phyloP scores from a whole-genome alignment of 2,113 vertebrate species.

The Lepisosteus osseus region DNA sequence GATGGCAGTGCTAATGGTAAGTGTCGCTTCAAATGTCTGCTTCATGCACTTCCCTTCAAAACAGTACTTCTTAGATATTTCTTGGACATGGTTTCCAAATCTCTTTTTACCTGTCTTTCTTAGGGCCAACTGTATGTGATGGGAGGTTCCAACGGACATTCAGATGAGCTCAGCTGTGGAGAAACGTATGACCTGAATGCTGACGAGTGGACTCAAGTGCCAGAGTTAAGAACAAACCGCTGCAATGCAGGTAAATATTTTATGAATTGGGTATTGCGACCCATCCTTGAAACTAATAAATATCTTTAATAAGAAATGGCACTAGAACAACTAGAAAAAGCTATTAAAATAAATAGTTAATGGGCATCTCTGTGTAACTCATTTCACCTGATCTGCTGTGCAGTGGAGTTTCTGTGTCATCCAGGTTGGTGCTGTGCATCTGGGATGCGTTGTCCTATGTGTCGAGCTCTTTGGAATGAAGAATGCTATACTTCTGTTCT shows the following conservation, averaged over 20 bases:
- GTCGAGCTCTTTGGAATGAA: no score
- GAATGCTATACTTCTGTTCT: no score
- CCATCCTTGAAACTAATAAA: no score
- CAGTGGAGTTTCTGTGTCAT: no score
- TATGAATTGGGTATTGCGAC: no score
- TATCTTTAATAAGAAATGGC: no score
- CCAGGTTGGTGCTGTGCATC: no score
- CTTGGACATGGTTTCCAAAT: background rate
- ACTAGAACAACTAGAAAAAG: no score
- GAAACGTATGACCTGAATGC: constrained; percentile 86
- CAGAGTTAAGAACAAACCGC: constrained; percentile 91
- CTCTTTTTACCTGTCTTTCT: background rate
- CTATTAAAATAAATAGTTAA: no score
- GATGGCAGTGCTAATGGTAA: constrained; percentile 94
- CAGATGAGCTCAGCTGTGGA: constrained; percentile 92
- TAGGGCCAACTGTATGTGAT: constrained; percentile 94
- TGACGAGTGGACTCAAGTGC: constrained; percentile 88
- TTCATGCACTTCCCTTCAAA: background rate
- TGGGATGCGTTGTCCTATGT: no score
- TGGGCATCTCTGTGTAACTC: no score
- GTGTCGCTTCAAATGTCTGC: background rate
- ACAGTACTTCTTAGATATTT: background rate
- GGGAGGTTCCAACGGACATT: constrained; percentile 94
- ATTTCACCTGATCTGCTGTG: no score
- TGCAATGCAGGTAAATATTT: constrained; percentile 85